A percentile compares a stretch with the other conserved stretches of the same genome.
These are phyloP conservation scores for Macroglossus sobrinus DNA, from an alignment of 2,113 vertebrate species.

Conservation along the genomic window DNA sequence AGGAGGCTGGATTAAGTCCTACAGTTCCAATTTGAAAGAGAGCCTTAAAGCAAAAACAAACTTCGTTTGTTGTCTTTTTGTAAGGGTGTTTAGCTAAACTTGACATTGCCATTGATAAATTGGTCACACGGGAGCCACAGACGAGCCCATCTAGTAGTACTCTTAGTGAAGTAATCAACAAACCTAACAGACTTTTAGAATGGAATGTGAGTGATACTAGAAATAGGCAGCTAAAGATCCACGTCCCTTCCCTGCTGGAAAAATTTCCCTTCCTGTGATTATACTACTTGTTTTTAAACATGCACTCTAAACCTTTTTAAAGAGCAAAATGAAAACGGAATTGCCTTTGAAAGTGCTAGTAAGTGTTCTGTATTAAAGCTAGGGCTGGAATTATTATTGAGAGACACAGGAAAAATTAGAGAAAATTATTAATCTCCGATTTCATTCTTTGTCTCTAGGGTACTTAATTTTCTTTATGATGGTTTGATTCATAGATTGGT, in stretches of 20 bases:
- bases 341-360: constrained; percentile 21
- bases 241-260: neutral
- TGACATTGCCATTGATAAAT: neutral
- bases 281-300: neutral
- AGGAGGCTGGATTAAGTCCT: neutral
- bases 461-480: constrained; percentile 2
- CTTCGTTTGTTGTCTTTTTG: neutral
- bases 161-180: neutral
- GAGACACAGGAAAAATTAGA: neutral
- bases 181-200: neutral
- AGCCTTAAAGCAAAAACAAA: neutral
- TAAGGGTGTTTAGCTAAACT: neutral
- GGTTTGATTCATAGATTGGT: neutral
- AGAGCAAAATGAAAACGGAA: neutral
- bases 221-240: neutral
- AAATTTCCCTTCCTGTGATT: neutral
- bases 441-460: constrained; percentile 14
- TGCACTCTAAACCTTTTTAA: neutral
- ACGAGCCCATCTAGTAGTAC: neutral
- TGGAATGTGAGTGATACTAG: neutral
- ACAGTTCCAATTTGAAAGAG: neutral
- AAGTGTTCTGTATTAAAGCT: neutral
- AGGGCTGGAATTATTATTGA: neutral
- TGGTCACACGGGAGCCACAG: neutral
- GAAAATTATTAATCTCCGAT: neutral